phyloP scores from a whole-genome alignment of 2,888 invertebrate genomes.

The Pogonocherus hispidulus region DNA sequence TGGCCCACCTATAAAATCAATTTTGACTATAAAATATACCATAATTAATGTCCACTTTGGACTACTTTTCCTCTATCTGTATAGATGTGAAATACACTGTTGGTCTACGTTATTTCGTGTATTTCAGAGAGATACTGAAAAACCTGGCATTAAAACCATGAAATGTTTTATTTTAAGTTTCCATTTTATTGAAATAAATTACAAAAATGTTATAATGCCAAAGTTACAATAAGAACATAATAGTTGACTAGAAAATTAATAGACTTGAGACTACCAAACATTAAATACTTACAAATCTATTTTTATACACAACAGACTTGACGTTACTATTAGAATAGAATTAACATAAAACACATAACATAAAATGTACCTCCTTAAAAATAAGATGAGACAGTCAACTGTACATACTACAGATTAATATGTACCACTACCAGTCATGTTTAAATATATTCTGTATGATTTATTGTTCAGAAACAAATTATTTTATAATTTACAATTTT shows the following conservation, averaged over 20 bases:
- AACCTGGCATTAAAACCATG: conserved; percentile 53
- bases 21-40: conserved; percentile 43
- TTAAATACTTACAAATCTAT: conserved; percentile 63
- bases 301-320: conserved; percentile 61
- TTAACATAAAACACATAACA: conserved; percentile 55
- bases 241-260: conserved; percentile 58
- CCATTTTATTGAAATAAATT: conserved; percentile 58
- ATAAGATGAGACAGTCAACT: not conserved
- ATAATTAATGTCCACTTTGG: conserved; percentile 67
- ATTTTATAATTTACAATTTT: not conserved
- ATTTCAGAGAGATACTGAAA: conserved; percentile 45
- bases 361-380: conserved; percentile 16
- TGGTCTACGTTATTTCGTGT: conserved; percentile 42
- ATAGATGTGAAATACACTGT: conserved; percentile 60
- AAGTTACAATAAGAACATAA: conserved; percentile 55
- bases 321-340: conserved; percentile 54
- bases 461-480: not conserved
- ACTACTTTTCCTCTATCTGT: conserved; percentile 68
- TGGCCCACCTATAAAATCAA: conserved; percentile 34
- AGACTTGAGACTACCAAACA: conserved; percentile 60
- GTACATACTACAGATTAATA: not conserved
- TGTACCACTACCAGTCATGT: not conserved
- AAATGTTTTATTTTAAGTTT: conserved; percentile 58
- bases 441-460: not conserved
- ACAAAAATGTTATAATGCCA: conserved; percentile 58